Evolutionary conservation across 2,888 invertebrate species (phyloP).

Genomic region (Dryococelus australis): DNA sequence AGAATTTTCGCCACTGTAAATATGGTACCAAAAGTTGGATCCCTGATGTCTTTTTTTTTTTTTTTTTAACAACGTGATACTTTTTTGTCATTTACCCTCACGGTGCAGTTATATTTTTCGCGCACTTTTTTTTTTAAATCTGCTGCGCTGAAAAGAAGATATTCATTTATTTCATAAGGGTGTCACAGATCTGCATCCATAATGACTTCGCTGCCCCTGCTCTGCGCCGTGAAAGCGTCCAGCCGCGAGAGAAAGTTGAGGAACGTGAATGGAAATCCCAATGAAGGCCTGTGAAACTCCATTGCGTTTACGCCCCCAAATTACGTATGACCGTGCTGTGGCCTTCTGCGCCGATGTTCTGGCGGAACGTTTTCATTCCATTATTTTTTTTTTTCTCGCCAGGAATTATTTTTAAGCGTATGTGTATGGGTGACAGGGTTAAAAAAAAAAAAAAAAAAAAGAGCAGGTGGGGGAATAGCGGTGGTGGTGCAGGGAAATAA

Average conservation of each 20-base stretch:
- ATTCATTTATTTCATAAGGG: constrained; percentile 24
- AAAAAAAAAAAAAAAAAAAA: not conserved
- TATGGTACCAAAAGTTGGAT: too few relatives aligned
- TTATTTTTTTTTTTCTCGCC: not conserved
- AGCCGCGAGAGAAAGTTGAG: not conserved
- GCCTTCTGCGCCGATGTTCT: not conserved
- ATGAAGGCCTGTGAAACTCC: constrained; percentile 7
- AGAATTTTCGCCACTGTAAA: too few relatives aligned
- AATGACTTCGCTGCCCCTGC: not conserved
- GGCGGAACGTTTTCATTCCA: not conserved
- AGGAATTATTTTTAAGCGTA: constrained; percentile 8
- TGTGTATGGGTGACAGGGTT: not conserved
- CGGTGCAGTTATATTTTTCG: too few relatives aligned
- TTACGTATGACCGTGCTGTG: not conserved
- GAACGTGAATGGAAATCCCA: constrained; percentile 17
- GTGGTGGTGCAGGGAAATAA: constrained; percentile 19
- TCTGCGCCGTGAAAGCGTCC: not conserved
- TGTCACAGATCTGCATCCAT: constrained; percentile 24
- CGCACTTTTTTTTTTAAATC: not conserved
- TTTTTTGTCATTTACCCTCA: too few relatives aligned
- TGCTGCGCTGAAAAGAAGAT: not conserved
- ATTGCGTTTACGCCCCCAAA: not conserved
- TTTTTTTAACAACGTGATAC: too few relatives aligned
- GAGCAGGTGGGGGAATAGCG: not conserved
- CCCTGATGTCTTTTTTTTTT: too few relatives aligned